Percentiles rank a stretch among this genome's conserved stretches.
Evolutionary conservation across 2,113 vertebrate genomes (phyloP).

Genomic region (Nipponia nippon): DNA sequence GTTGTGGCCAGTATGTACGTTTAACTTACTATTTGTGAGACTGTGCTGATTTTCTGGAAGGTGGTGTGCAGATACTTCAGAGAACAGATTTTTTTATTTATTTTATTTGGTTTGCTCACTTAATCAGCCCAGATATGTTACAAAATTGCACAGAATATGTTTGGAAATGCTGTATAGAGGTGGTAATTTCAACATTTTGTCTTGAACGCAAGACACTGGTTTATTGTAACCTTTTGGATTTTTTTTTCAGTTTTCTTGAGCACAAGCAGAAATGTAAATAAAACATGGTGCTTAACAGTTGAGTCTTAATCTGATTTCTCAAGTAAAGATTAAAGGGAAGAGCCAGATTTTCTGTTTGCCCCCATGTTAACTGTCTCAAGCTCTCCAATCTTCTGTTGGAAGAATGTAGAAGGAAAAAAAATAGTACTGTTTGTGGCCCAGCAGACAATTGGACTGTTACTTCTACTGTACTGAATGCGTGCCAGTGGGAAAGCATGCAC

Average conservation of each 20-base stretch:
- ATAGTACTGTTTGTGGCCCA: not conserved
- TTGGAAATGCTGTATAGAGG: not conserved
- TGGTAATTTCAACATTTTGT: not conserved
- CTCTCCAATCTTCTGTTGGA: not conserved
- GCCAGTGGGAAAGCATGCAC: not conserved
- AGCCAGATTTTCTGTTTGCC: not conserved
- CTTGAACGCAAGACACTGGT: not conserved
- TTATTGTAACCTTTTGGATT: not conserved
- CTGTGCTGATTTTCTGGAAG: not conserved
- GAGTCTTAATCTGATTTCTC: conserved; percentile 24
- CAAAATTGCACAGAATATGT: not conserved
- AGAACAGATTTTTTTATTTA: not conserved
- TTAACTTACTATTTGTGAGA: not conserved
- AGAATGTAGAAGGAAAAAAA: not conserved
- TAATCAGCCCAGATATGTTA: not conserved
- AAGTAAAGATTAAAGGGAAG: conserved; percentile 20
- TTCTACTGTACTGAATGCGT: fast-evolving
- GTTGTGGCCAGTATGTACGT: not conserved
- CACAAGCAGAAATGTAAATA: not conserved
- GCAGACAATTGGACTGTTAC: not conserved
- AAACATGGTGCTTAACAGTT: not conserved
- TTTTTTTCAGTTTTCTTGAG: not conserved
- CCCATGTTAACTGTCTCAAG: not conserved
- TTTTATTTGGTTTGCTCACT: not conserved
- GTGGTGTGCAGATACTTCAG: not conserved